Evolutionary conservation across 2,113 vertebrate genomes (phyloP).

Genomic region (Rhineura floridana): DNA sequence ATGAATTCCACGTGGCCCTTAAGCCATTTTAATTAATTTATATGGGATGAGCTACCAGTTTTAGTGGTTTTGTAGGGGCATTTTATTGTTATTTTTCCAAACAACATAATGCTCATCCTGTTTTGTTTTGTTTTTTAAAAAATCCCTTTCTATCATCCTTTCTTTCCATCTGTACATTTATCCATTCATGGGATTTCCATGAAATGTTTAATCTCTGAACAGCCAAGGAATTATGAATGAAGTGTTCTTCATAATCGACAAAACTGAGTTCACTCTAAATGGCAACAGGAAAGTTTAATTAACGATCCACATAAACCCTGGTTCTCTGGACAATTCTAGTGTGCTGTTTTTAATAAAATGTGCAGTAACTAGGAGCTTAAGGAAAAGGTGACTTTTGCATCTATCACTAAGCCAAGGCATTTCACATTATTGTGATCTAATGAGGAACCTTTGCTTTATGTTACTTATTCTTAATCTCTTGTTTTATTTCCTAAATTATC

Average conservation of each 20-base stretch:
- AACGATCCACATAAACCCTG: background rate
- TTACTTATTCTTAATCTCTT: background rate
- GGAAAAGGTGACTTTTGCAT: conserved; percentile 1
- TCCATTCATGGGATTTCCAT: background rate
- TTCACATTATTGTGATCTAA: background rate
- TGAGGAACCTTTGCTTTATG: conserved; percentile 7
- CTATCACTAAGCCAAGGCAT: conserved; percentile 30
- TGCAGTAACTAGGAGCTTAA: background rate
- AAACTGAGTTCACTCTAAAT: background rate
- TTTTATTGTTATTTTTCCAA: background rate
- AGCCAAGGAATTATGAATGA: background rate
- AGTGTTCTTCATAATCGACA: background rate
- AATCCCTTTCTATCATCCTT: background rate
- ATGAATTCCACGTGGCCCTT: background rate
- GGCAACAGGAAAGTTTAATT: conserved; percentile 17
- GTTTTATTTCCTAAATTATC: conserved; percentile 43
- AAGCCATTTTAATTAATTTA: background rate
- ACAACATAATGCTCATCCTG: background rate
- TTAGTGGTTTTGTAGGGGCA: background rate
- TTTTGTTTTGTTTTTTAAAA: no score
- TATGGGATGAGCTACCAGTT: background rate
- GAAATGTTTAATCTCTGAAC: background rate
- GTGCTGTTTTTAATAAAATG: conserved; percentile 14
- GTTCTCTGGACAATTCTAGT: background rate
- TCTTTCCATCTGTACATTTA: conserved; percentile 8